Percentiles rank a stretch among this genome's conserved stretches.
Conservation (phyloP, 1,140 invertebrate species). For the Saxidomus purpurata region DNA sequence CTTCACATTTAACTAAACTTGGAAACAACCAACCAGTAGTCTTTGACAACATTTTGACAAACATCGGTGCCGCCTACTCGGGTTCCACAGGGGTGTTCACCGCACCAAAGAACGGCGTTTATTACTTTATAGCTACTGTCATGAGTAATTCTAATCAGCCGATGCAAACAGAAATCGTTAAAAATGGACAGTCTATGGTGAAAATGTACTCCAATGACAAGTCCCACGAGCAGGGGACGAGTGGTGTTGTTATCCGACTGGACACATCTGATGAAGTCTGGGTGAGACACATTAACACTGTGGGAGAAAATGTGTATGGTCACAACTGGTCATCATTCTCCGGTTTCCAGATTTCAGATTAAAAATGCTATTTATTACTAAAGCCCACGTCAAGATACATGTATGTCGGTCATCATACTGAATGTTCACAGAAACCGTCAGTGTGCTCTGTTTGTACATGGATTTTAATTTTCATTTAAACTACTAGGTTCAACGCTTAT, state of each 20-base stretch:
- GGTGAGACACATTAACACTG: not conserved
- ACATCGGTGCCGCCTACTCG: not conserved
- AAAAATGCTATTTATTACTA: no score
- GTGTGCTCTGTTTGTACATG: no score
- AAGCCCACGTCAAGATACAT: no score
- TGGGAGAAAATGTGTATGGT: conserved; percentile 14
- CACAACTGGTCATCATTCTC: conserved; percentile 13
- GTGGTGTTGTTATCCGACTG: conserved; percentile 19
- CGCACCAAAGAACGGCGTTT: conserved; percentile 18
- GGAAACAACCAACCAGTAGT: not conserved
- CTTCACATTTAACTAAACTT: not conserved
- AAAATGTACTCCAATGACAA: conserved; percentile 33
- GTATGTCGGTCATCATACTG: no score
- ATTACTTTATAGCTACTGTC: conserved; percentile 40
- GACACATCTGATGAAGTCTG: conserved; percentile 21
- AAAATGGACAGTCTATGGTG: not conserved
- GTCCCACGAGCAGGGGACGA: conserved; percentile 4
- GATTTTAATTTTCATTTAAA: no score
- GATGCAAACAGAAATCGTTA: conserved; percentile 10
- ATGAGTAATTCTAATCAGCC: conserved; percentile 19
- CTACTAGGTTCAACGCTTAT: no score
- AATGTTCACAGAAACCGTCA: no score
- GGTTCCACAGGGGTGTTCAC: conserved; percentile 19
- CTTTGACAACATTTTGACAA: not conserved
- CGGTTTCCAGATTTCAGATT: conserved; percentile 30